Percentiles rank a stretch among this genome's conserved stretches.
Conservation (phyloP, 1,140 invertebrate species). For the Gryon sp. region DNA sequence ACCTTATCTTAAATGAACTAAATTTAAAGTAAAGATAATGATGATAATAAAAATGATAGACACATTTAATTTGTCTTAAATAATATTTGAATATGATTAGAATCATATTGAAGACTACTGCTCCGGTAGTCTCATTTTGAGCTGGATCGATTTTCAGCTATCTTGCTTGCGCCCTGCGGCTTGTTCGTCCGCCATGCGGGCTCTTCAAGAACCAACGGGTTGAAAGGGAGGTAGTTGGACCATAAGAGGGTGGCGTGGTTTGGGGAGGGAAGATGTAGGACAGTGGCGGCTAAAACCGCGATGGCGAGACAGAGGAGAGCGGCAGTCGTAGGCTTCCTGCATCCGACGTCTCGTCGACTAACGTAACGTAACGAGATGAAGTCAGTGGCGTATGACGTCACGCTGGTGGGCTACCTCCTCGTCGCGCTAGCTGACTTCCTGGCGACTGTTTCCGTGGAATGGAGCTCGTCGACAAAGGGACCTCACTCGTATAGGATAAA, state of each 20-base stretch:
- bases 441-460: conserved; percentile 77
- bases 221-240: conserved; percentile 65
- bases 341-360: conserved; percentile 76
- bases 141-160: conserved; percentile 65
- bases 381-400: conserved; percentile 79
- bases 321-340: conserved; percentile 74
- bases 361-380: conserved; percentile 78
- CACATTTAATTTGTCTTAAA: no score
- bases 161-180: conserved; percentile 64
- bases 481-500: conserved; percentile 68
- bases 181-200: conserved; percentile 67
- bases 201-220: conserved; percentile 67
- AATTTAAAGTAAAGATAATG: no score
- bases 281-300: conserved; percentile 50
- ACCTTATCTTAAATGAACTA: no score
- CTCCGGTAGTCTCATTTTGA: conserved; percentile 58
- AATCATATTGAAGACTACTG: conserved; percentile 24
- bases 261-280: conserved; percentile 54
- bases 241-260: conserved; percentile 59
- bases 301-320: conserved; percentile 62
- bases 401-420: conserved; percentile 73
- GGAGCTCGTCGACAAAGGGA: conserved; percentile 75
- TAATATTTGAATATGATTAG: conserved; percentile 27
- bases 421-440: conserved; percentile 75
- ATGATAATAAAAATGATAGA: no score